phyloP scores from a whole-genome alignment of 1,140 invertebrate genomes.

The Macrosteles quadrilineatus region DNA sequence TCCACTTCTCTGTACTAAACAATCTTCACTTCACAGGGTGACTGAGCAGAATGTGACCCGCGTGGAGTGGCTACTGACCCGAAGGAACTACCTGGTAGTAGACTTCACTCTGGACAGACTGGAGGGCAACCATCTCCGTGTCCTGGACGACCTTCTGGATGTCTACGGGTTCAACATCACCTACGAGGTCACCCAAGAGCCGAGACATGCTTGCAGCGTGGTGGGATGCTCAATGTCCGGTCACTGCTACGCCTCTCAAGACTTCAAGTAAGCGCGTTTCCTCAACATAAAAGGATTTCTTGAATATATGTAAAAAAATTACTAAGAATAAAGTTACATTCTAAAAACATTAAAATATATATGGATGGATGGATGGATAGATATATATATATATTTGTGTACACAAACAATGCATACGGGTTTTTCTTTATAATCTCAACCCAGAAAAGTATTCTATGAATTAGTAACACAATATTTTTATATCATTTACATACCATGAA shows the following conservation, averaged over 20 bases:
- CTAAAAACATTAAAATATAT: too few species aligned
- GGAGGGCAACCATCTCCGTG: conserved; percentile 81
- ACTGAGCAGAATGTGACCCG: conserved; percentile 61
- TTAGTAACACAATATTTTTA: too few species aligned
- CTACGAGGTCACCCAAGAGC: conserved; percentile 66
- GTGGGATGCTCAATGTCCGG: conserved; percentile 80
- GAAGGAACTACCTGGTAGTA: conserved; percentile 74
- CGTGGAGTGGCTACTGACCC: conserved; percentile 66
- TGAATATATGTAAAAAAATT: too few species aligned
- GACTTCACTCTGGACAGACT: conserved; percentile 70
- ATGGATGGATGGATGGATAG: too few species aligned
- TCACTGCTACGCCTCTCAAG: conserved; percentile 70
- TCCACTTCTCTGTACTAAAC: too few species aligned
- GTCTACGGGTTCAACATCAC: conserved; percentile 93
- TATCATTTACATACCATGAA: too few species aligned
- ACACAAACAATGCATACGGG: too few species aligned
- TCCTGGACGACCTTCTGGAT: conserved; percentile 74
- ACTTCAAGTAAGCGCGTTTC: conserved; percentile 73
- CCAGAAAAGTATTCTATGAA: too few species aligned
- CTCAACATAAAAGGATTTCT: background rate
- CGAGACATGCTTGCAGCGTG: conserved; percentile 61
- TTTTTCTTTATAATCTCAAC: too few species aligned
- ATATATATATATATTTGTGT: too few species aligned
- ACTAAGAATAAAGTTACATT: too few species aligned
- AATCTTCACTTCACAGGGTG: conserved; percentile 7